A percentile compares a stretch with the other conserved stretches of the same genome.
These are phyloP conservation scores for Nettapus auritus DNA, from an alignment of 2,113 vertebrate genomes.

Conservation along the genomic window DNA sequence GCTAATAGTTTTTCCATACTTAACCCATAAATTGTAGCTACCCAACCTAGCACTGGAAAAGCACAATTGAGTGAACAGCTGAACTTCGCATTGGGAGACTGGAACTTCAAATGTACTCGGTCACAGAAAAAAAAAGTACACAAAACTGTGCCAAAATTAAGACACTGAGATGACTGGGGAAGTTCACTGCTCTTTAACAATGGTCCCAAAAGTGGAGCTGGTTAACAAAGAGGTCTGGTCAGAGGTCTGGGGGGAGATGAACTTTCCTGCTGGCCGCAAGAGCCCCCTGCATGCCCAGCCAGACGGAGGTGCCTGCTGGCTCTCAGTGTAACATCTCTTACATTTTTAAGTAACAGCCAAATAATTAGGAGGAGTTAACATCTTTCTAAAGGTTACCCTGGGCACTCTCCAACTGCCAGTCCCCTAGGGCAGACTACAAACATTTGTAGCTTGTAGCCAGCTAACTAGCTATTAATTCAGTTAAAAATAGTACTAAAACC, in stretches of 20 bases:
- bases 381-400: not conserved
- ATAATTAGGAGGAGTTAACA: not conserved
- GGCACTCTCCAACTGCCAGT: not conserved
- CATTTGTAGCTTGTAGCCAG: not conserved
- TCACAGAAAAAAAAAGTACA: not conserved
- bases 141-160: not conserved
- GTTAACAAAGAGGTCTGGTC: not conserved
- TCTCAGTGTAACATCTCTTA: fast-evolving
- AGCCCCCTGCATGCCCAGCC: fast-evolving
- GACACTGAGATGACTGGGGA: not conserved
- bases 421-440: not conserved
- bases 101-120: not conserved
- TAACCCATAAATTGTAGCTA: not conserved
- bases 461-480: not conserved
- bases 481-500: not conserved
- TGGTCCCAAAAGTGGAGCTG: not conserved
- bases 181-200: not conserved
- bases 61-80: not conserved
- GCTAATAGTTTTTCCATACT: not conserved
- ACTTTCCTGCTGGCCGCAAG: not conserved
- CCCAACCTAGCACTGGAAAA: not conserved
- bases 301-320: not conserved
- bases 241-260: not conserved
- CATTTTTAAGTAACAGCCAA: not conserved
- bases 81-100: not conserved